Evolutionary conservation across 2,797 vertebrate genomes (phyloP), one percentile per base, ranked within the genome.

Genomic region (Strix occidentalis): DNA sequence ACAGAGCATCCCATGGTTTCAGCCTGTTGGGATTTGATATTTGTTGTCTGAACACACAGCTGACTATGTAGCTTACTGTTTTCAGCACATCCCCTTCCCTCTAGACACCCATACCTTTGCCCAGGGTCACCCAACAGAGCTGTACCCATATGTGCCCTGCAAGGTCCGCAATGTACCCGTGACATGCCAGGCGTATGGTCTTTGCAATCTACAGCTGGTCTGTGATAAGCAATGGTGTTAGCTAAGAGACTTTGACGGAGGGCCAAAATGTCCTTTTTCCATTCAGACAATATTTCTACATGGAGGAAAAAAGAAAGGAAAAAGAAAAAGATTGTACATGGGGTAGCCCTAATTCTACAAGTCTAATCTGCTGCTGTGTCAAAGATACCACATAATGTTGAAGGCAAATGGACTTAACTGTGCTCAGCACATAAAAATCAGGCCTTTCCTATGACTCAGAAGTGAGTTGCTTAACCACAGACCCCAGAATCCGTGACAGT

Each of bases 381-480:
- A 75, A 61, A 80, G 53, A 43, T 20, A 54, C 7, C 68, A 50
- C 37, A 35, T 2, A 24, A 8, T n/a, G 21, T 29, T 75, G 75
- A 89, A 92, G 84, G 37, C 23, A 71, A 54, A 82, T 48, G n/a
- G 61, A 51, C 35, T 92, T 85, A 82, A 68, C 41, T 74, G 60
- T 71, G 29, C 61, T 85, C 57, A 78, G 64, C 48, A 68, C 35
- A 65, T 45, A 77, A 80, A 93, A 85, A 48, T 48, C 65, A 81
- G 78, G 20, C 61, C 51, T 75, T 81, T 95, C 29, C 46, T 87
- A 4, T 69, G 69, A 75, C 66, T 89, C 78, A 93, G 71, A 80
- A 79, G 65, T 10, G 29, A 79, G 45, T 50, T 79, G 41, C 60
- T 89, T 76, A 84, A 93, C 90, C 66, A 79, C 88, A 95, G 64